Evolutionary conservation across 2,888 invertebrate genomes (phyloP).

Genomic region (Arenicola marina): DNA sequence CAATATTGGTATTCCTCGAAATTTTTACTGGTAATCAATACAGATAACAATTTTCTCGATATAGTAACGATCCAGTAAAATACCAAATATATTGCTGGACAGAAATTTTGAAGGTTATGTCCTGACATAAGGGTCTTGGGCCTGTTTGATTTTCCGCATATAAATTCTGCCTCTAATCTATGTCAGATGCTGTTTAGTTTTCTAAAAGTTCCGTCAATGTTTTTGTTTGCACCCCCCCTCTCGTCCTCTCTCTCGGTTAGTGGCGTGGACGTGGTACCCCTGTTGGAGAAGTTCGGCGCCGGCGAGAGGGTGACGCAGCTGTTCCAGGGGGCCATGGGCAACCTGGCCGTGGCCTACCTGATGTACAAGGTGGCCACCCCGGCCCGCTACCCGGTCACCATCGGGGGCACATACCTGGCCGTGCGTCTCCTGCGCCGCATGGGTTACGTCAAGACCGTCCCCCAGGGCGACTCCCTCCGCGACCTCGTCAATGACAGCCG

Average conservation of each 20-base stretch:
- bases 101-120: too few species aligned
- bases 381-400: conserved; percentile 85
- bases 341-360: conserved; percentile 86
- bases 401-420: conserved; percentile 84
- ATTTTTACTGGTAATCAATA: too few species aligned
- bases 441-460: conserved; percentile 84
- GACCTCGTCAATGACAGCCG: conserved; percentile 44
- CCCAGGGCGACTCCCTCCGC: conserved; percentile 56
- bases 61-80: too few species aligned
- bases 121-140: too few species aligned
- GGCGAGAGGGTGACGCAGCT: conserved; percentile 79
- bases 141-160: too few species aligned
- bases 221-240: not conserved
- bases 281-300: conserved; percentile 77
- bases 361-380: conserved; percentile 94
- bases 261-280: conserved; percentile 84
- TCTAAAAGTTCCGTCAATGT: too few species aligned
- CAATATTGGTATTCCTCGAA: too few species aligned
- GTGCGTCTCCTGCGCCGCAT: conserved; percentile 79
- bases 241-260: conserved; percentile 65
- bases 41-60: too few species aligned
- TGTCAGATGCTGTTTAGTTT: too few species aligned
- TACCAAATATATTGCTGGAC: too few species aligned
- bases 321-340: conserved; percentile 82
- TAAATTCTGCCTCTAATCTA: too few species aligned